Evolutionary conservation across 1,140 invertebrate species (phyloP).

Genomic region (Drosophila repleta): DNA sequence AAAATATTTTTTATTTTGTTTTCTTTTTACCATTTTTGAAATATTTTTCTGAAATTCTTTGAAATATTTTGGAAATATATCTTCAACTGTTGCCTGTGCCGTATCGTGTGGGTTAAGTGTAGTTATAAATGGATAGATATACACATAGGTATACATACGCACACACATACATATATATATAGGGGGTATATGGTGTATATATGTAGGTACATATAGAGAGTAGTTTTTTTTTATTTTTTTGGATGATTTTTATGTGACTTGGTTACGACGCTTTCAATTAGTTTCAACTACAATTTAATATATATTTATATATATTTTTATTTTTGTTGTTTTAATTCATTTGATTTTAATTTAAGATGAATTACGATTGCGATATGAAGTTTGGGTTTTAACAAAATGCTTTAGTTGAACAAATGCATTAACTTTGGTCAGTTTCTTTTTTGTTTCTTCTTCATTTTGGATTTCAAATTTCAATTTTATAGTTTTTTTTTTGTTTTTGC

Average conservation of each 20-base stretch:
- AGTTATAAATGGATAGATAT: slow-evolving; percentile 33
- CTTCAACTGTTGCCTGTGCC: slow-evolving; percentile 38
- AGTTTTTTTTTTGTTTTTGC: slow-evolving; percentile 16
- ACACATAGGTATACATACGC: slow-evolving; percentile 30
- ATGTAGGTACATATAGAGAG: neutral
- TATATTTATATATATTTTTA: slow-evolving; percentile 14
- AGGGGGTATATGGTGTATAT: neutral
- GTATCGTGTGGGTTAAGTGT: slow-evolving; percentile 58
- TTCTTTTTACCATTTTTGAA: neutral
- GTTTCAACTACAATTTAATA: slow-evolving; percentile 58
- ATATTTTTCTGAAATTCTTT: neutral
- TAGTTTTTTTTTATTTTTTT: neutral
- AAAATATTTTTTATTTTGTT: too few species aligned
- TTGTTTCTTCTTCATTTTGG: slow-evolving; percentile 7
- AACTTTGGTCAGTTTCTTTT: slow-evolving; percentile 21
- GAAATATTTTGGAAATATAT: slow-evolving; percentile 1
- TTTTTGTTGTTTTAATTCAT: slow-evolving; percentile 3
- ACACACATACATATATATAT: neutral
- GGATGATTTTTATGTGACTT: slow-evolving; percentile 45
- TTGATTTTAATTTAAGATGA: slow-evolving; percentile 21
- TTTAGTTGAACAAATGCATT: slow-evolving; percentile 39
- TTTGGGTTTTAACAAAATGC: slow-evolving; percentile 30
- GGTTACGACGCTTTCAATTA: slow-evolving; percentile 61
- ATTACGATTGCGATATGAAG: slow-evolving; percentile 49
- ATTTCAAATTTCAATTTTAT: slow-evolving; percentile 65